These are phyloP conservation scores for Erpobdella octoculata DNA, from an alignment of 2,888 invertebrate genomes.

Conservation along the genomic window DNA sequence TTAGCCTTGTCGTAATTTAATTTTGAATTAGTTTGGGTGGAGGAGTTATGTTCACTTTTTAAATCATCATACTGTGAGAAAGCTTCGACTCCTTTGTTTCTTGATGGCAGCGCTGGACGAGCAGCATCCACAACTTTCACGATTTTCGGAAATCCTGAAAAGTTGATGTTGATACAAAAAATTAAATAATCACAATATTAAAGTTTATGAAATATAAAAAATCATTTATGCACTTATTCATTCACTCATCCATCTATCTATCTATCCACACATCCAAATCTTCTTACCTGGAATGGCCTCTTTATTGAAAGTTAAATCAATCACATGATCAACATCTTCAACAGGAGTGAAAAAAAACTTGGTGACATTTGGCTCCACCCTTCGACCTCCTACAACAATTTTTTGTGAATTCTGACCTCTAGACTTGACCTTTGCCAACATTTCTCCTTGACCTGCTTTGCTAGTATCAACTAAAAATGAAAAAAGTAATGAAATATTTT, in stretches of 20 bases:
- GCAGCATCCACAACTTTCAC: neutral
- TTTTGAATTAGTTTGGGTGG: conserved; percentile 3
- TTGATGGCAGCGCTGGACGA: neutral
- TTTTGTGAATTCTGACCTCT: neutral
- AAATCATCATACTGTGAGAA: neutral
- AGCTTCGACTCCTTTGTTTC: neutral
- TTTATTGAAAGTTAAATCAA: neutral
- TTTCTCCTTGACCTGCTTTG: neutral
- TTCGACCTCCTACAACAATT: neutral
- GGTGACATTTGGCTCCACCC: neutral
- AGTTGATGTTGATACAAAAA: neutral
- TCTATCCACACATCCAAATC: too few relatives aligned
- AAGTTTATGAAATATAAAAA: too few relatives aligned
- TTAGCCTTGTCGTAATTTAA: neutral
- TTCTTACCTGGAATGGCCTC: neutral
- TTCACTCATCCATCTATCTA: too few relatives aligned
- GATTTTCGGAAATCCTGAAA: conserved; percentile 8
- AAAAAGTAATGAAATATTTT: too few relatives aligned
- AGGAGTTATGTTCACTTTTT: neutral
- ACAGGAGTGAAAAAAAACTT: conserved; percentile 13
- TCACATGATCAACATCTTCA: neutral
- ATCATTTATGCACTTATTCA: too few relatives aligned
- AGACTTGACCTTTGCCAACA: neutral
- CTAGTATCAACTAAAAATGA: too few relatives aligned
- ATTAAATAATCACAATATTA: neutral